Conservation (phyloP, 2,797 vertebrate species). For the Gymnoscopelus microlampas region DNA sequence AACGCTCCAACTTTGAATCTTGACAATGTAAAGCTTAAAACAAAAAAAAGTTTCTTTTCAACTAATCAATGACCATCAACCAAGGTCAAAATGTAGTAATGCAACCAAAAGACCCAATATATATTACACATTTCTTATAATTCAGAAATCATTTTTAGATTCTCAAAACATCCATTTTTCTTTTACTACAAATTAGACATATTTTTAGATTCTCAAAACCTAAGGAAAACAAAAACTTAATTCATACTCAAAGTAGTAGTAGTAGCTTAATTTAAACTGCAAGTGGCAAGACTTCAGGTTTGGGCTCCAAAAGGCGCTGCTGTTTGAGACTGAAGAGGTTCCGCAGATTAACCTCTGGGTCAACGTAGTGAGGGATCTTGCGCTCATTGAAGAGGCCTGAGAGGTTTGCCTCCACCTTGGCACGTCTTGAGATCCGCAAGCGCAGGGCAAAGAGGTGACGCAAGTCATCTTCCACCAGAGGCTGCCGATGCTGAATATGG, state of each 20-base stretch:
- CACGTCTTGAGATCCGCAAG: slow-evolving; percentile 72
- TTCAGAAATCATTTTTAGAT: too few species aligned
- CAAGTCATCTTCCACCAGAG: slow-evolving; percentile 80
- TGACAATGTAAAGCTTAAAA: neutral
- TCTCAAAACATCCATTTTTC: slow-evolving; percentile 43
- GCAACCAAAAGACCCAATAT: too few species aligned
- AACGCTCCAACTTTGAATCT: too few species aligned
- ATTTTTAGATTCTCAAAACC: neutral
- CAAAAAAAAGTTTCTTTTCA: neutral
- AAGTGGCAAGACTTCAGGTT: neutral
- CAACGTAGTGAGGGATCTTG: slow-evolving; percentile 79
- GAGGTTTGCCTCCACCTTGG: slow-evolving; percentile 82
- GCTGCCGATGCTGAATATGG: slow-evolving; percentile 58
- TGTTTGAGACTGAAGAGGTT: slow-evolving; percentile 75
- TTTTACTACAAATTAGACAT: slow-evolving; percentile 4
- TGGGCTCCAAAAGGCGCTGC: slow-evolving; percentile 12
- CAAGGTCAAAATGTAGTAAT: too few species aligned
- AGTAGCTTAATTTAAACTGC: slow-evolving; percentile 30
- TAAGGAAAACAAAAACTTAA: neutral
- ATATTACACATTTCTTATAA: too few species aligned
- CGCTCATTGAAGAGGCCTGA: slow-evolving; percentile 83
- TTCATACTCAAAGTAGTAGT: neutral
- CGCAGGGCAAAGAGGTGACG: slow-evolving; percentile 75
- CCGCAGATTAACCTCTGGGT: slow-evolving; percentile 81
- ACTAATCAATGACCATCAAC: neutral